Evolutionary conservation across 1,140 invertebrate genomes (phyloP), one percentile per base, ranked within the genome.

Genomic region (Ceratitis capitata): DNA sequence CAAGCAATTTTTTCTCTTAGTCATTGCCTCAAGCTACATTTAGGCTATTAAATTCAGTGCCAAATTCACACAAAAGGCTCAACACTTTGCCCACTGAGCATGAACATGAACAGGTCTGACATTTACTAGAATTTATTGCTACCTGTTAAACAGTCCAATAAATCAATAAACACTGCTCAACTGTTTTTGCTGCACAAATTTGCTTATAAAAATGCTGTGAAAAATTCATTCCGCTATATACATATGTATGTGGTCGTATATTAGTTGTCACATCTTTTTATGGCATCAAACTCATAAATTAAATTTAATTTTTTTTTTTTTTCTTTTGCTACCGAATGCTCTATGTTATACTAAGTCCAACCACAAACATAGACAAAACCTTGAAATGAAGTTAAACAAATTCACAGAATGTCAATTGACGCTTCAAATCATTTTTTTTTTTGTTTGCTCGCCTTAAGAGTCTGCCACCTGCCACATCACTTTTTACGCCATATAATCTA

Each of bases 401-500:
- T 14, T 3, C 5, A 45, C 35, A 47, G 39, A 26, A 12, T 45
- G 29, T 12, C 16, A 12, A 10, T 78, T n/a, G n/a, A 12, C 14
- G 19, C 69, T 78, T 23, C 19, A 4, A 78, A 3, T n/a, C 51
- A 19, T 49, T 53, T 53, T 61, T 42, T 78, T 78, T 35, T 78
- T 42, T 45, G 45, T 23, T n/a, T 12, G n/a, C 39, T n/a, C 45
- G 35, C 45, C 69, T 78, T 42, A n/a, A 26, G 69, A 45, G 69
- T 78, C 69, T 78, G 39, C 7, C 39, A 78, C 10, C 69, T 78
- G 39, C 69, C 69, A 78, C 19, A 42, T 74, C 29, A 23, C 64
- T 39, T 74, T 39, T 74, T 74, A 74, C 39, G 64, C 23, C n/a
- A 19, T 78, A 45, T 45, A 78, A 78, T 78, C 69, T 45, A 78